Base-by-base conservation (phyloP, 2,888 invertebrate species). In the Cantharis lateralis region DNA sequence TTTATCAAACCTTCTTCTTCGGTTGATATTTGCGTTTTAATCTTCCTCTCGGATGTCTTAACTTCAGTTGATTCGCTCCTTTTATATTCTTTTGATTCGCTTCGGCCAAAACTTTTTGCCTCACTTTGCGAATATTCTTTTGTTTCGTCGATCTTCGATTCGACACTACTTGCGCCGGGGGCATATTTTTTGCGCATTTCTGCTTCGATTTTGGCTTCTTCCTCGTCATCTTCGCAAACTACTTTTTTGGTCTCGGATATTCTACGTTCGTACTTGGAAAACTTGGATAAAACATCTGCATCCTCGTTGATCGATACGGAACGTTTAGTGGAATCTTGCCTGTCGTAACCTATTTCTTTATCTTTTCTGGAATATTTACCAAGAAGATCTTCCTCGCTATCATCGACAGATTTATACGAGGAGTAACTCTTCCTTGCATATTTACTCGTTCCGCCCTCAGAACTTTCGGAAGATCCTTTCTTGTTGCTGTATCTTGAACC, bases 141-240 rank as follows among this genome's bases (percentile, higher is more conserved):
- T 20, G 18, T 15, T 32, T 72, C 72, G 26, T 61, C 64, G 15
- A 20, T n/a, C 4, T 62, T 66, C 15, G 70, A 28, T 61, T 62
- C 77, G 48, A 75, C 85, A 82, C 74, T 78, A 83, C 74, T 78
- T 15, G 80, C 71, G 70, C 80, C 79, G 63, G 81, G 77, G 72
- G 77, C 83, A 81, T 78, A 81, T 72, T 81, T 78, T 68, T 78
- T 74, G 76, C 78, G 68, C 79, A 79, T 79, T 76, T 84, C 84
- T 79, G 81, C 79, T 74, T 82, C 79, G 24, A 81, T 81, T 77
- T 80, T 78, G 69, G 81, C 75, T 74, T 81, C 79, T 48, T 75
- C 76, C 64, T 78, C 78, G 13, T 76, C 74, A 61, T 78, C 68
- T 48, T 75, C 61, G 15, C 72, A 66, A 28, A 74, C 48, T 72